Base-by-base conservation (phyloP, 2,113 vertebrate genomes). In the Rattus rattus region DNA sequence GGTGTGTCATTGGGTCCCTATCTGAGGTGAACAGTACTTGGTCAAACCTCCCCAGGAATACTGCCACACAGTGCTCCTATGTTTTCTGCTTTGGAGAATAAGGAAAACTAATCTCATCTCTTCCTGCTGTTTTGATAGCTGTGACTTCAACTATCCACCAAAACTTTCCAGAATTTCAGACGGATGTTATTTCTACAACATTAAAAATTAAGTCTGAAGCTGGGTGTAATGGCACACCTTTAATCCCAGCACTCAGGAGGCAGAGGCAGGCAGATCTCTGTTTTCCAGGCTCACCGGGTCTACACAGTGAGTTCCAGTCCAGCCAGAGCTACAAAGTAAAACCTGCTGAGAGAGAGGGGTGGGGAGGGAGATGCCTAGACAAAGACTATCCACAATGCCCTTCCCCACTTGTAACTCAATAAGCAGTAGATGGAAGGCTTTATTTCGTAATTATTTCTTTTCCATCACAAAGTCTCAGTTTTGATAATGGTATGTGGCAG, bases 401-500 rank as follows among this genome's bases (percentile, higher is more conserved):
- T 3, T 92, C 61, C 61, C 33, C 9, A 56, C 22, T 75, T 90
- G 36, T 54, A 76, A 85, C 65, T 94, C 39, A 96, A 72, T n/a
- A 88, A 52, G 33, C 36, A 36, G 54, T 63, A 30, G 33, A 30
- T 14, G 39, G 93, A 91, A 91, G 20, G 26, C 8, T 54, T 65
- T 54, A 63, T 94, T 90, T 67, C 70, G 5, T 75, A 90, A 43
- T 43, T 2, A 84, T 17, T 52, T 9, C 47, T 85, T 90, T 92
- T 33, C 36, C 54, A 70, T 39, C 90, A 87, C 67, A 2, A 88
- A 77, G 92, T 91, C 10, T 80, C 54, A 77, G 88, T 59, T 89
- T 76, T 94, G 76, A 88, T 43, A 88, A 90, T 94, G 79, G n/a
- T 80, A 95, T 94, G 69, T 59, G 94, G 76, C 61, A 36, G 59